Conservation (phyloP, 2,888 invertebrate species). For the Hypena proboscidalis region DNA sequence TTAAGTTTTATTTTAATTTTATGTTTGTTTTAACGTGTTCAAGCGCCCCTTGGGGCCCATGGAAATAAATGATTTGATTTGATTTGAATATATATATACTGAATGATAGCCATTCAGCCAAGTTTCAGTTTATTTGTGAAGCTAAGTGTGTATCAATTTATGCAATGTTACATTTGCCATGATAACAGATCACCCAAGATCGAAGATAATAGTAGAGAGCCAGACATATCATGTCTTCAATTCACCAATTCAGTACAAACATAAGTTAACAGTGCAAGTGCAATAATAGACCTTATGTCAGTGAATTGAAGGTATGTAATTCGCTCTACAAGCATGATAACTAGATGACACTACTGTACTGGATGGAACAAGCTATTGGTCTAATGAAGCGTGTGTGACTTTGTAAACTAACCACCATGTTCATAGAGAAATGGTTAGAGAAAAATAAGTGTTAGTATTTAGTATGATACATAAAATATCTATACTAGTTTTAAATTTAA, state of each 20-base stretch:
- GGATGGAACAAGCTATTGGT: constrained; percentile 50
- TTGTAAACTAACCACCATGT: constrained; percentile 5
- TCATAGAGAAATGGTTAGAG: constrained; percentile 10
- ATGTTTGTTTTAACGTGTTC: no score
- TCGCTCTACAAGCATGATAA: constrained; percentile 81
- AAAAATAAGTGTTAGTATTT: constrained; percentile 7
- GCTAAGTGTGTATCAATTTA: no score
- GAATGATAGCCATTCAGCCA: no score
- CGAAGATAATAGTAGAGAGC: constrained; percentile 68
- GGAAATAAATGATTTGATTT: no score
- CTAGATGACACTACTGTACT: constrained; percentile 61
- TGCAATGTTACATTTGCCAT: no score
- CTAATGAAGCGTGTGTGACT: constrained; percentile 52
- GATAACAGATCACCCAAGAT: no score
- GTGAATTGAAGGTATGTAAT: constrained; percentile 84
- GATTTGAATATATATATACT: no score
- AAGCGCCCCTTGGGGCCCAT: no score
- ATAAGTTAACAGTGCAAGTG: constrained; percentile 55
- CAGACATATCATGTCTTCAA: constrained; percentile 84
- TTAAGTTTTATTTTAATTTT: no score
- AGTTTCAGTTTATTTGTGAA: no score
- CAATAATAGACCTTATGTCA: constrained; percentile 50
- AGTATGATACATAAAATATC: neutral
- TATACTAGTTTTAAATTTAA: no score
- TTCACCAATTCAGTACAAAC: constrained; percentile 57